Percentiles rank a stretch among this genome's conserved stretches.
These are phyloP conservation scores for Erebia ligea DNA, from an alignment of 2,888 invertebrate genomes.

Conservation along the genomic window DNA sequence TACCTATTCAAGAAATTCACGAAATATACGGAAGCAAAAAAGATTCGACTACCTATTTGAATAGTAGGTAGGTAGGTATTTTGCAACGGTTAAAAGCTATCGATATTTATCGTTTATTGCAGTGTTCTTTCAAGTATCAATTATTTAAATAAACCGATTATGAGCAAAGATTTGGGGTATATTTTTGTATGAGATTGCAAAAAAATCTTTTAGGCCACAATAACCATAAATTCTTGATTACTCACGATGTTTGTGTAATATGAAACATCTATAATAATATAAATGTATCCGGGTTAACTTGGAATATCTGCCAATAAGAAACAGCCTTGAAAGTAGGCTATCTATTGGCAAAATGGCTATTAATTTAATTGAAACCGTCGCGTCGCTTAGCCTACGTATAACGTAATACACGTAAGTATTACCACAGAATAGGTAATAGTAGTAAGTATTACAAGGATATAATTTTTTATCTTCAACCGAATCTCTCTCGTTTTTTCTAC, in stretches of 20 bases:
- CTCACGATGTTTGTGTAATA: neutral
- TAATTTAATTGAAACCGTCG: neutral
- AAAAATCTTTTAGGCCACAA: neutral
- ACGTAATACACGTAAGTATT: no score
- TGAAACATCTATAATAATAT: neutral
- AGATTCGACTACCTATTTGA: neutral
- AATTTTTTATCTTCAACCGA: no score
- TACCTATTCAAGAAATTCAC: no score
- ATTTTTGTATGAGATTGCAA: neutral
- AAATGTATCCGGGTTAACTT: conserved; percentile 4
- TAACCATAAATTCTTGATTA: neutral
- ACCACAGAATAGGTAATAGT: no score
- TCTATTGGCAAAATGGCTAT: neutral
- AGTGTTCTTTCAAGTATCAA: neutral
- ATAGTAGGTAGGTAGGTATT: no score
- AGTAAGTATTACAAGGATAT: no score
- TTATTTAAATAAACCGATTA: neutral
- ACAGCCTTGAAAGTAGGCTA: neutral
- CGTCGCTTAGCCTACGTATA: neutral
- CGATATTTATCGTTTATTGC: neutral
- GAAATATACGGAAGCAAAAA: neutral
- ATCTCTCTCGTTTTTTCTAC: no score
- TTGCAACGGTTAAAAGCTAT: neutral
- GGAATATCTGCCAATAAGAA: neutral
- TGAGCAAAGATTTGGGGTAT: neutral